Evolutionary conservation across 1,140 invertebrate species (phyloP).

Genomic region (Sycophaga agraensis): DNA sequence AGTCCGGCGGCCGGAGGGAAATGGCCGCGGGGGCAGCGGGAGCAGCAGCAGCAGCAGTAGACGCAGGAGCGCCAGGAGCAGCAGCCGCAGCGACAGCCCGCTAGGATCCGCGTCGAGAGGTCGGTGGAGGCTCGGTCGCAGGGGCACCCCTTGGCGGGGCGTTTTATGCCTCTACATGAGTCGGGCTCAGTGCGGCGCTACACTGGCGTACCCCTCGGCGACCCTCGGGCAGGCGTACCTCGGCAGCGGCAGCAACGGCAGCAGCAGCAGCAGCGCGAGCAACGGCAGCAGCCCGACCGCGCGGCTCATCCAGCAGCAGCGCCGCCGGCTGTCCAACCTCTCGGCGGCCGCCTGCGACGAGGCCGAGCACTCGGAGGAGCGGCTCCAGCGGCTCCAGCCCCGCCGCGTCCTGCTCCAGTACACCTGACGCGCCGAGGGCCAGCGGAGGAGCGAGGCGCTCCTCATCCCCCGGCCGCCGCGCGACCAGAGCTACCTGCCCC

Average conservation of each 20-base stretch:
- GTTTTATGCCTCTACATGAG: slow-evolving; percentile 32
- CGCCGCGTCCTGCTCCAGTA: background rate
- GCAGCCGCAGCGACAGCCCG: too few species aligned
- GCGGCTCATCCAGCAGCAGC: background rate
- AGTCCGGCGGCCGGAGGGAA: too few species aligned
- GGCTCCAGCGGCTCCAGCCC: background rate
- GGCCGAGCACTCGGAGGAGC: background rate
- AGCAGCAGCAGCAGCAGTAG: too few species aligned
- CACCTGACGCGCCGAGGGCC: slow-evolving; percentile 1
- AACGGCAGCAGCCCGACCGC: slow-evolving; percentile 2
- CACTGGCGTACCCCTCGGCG: slow-evolving; percentile 13
- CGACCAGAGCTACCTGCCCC: too few species aligned
- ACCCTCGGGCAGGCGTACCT: background rate
- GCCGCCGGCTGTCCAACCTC: background rate
- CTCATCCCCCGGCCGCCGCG: background rate
- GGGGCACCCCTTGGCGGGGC: background rate
- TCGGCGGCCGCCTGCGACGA: background rate
- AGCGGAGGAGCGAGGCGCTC: background rate
- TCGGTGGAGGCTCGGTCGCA: background rate
- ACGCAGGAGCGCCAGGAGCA: too few species aligned
- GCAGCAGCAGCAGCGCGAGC: slow-evolving; percentile 4
- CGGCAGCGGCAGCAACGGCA: background rate
- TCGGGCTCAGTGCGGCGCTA: slow-evolving; percentile 25
- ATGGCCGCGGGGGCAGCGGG: too few species aligned
- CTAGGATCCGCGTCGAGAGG: too few species aligned